Base-by-base conservation (phyloP, 2,113 vertebrate species). In the Myotis lucifugus region DNA sequence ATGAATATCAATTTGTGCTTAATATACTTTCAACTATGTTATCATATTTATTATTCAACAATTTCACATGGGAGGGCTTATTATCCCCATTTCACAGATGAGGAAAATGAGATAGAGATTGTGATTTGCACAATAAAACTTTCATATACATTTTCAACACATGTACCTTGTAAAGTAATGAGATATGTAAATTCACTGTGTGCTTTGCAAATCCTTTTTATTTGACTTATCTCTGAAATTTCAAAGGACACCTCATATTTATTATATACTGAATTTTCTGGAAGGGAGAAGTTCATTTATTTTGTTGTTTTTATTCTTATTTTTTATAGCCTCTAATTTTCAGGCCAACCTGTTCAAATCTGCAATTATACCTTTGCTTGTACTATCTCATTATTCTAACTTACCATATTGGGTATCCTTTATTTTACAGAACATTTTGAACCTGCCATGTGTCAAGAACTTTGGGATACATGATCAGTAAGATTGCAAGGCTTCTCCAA, bases 221-320 rank as follows among this genome's bases (percentile, higher is more conserved):
- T 85, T 74, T 93, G 61, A 86, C 21, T 32, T 42, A 66, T 79
- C 48, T 37, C 85, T 96, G 56, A 90, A 96, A 67, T 81, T 67
- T 88, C 52, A 92, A 74, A 90, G 12, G 6, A 48, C 46, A 14
- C 8, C 8, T 91, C 23, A 11, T 69, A 56, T 89, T 90, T 93
- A 46, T 52, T 92, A 81, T 15, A 88, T 10, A 81, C 6, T 87
- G 13, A 86, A 81, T 64, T 69, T 90, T 72, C 3, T 1, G 0
- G 13, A 3, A 17, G 3, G 14, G 56, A 10, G 13, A 4, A 29
- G 1, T 74, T 19, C 4, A 85, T 88, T 84, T 19, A 82, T 82
- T 87, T 40, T 66, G 46, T 13, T n/a, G 42, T 25, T 56, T 91
- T 91, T 32, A 91, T 74, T 86, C 18, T 25, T 37, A 37, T 74